Conservation (phyloP, 2,113 vertebrate genomes). For the Paradoxurus hermaphroditus region DNA sequence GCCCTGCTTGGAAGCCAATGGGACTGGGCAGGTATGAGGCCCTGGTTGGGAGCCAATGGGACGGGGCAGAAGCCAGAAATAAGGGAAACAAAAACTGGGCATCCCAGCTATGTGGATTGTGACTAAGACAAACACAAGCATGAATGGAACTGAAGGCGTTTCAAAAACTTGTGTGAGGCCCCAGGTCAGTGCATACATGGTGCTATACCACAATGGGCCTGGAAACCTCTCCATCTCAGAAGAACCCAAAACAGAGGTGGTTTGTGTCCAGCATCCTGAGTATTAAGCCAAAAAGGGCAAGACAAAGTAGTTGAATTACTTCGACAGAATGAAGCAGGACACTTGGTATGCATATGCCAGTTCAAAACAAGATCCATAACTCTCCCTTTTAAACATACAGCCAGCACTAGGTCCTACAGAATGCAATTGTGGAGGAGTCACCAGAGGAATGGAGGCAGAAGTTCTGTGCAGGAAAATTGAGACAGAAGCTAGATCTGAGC, state of each 20-base stretch:
- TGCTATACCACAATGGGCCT: background rate
- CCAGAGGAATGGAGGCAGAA: background rate
- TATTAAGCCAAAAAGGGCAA: background rate
- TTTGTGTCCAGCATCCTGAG: background rate
- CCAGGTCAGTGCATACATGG: background rate
- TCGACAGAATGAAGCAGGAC: background rate
- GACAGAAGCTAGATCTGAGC: background rate
- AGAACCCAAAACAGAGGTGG: background rate
- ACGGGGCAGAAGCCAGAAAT: background rate
- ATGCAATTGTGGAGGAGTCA: background rate
- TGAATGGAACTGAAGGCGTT: background rate
- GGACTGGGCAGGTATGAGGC: background rate
- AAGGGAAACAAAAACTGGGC: background rate
- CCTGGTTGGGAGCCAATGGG: background rate
- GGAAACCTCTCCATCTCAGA: background rate
- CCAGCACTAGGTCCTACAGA: background rate
- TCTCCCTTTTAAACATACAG: background rate
- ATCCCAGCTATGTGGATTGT: background rate
- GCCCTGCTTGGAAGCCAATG: too few relatives aligned
- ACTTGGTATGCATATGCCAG: too few relatives aligned
- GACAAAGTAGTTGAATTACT: background rate
- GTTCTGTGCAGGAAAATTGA: background rate
- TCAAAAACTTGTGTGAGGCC: accelerated
- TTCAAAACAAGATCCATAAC: background rate
- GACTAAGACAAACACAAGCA: background rate